Base-by-base conservation (phyloP, 2,113 vertebrate genomes). In the Rhea americana region DNA sequence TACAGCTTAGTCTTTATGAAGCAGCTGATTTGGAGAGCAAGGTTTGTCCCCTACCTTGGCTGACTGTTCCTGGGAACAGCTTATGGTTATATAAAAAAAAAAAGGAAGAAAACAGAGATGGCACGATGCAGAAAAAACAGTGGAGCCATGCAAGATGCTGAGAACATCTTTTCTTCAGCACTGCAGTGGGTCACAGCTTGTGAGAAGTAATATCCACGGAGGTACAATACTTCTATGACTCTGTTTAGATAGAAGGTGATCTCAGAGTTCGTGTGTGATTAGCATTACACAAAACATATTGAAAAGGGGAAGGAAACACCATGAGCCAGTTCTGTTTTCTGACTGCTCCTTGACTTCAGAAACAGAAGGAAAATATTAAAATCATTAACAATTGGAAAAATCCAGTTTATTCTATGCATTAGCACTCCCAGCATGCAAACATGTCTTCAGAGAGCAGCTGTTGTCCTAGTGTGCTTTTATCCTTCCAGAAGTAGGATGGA, bases 321-420 rank as follows among this genome's bases (percentile, higher is more conserved):
- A 21, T 0, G 22, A 92, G 87, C 87, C 87, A 89, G 10, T 39
- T 77, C 43, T 55, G 45, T 47, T 87, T 92, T 89, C 24, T 85
- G 68, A 77, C 7, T 0, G 41, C 37, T 68, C 77, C 56, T 77
- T 68, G 61, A 58, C 75, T 85, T 88, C 75, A 65, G 85, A 78
- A 77, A 74, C 94, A 96, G 92, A 88, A 94, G 93, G 94, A 91
- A 95, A 82, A 95, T 35, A 93, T 93, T 95, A 95, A 94, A 93
- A 91, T 47, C 67, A 90, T 92, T 88, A 87, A 25, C 87, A 94
- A 83, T 75, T 77, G 91, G 85, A 96, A 96, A 95, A 96, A 93
- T 85, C 87, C 73, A 89, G 73, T 93, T 87, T 94, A 90, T 91
- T 94, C 87, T 92, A 50, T 83, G 72, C 75, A 94, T 94, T 93